Conservation (phyloP, 2,113 vertebrate species). For the Monopterus albus region DNA sequence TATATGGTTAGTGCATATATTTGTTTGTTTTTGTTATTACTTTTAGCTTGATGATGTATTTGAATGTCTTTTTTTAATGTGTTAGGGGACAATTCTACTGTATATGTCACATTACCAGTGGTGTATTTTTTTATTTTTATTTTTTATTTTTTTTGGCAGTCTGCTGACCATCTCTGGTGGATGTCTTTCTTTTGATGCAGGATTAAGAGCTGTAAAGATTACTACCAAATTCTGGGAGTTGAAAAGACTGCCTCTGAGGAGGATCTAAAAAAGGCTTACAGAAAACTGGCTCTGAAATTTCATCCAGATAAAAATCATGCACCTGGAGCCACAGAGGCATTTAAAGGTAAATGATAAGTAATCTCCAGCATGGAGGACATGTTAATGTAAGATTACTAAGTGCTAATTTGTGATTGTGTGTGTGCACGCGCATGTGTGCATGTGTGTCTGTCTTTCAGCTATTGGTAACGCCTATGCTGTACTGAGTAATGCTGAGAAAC, state of each 20-base stretch:
- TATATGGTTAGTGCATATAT: too few species aligned
- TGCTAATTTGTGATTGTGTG: background rate
- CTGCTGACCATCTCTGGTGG: background rate
- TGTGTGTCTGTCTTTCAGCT: constrained; percentile 76
- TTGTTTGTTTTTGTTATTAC: too few species aligned
- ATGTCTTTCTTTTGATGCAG: constrained; percentile 70
- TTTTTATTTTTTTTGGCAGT: background rate
- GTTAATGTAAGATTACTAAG: background rate
- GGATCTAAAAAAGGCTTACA: constrained; percentile 90
- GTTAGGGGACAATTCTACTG: too few species aligned
- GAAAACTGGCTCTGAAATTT: constrained; percentile 84
- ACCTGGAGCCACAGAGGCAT: constrained; percentile 89
- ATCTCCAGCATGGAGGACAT: background rate
- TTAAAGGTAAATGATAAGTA: constrained; percentile 87
- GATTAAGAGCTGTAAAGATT: constrained; percentile 97
- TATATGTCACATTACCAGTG: background rate
- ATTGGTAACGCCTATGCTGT: constrained; percentile 89
- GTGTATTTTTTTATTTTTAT: too few species aligned
- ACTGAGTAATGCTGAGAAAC: constrained; percentile 92
- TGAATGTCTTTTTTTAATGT: too few species aligned
- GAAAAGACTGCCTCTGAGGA: constrained; percentile 91
- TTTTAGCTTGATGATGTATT: too few species aligned
- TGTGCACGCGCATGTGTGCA: too few species aligned
- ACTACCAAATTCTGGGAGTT: constrained; percentile 95
- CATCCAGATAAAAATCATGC: constrained; percentile 86